phyloP scores from a whole-genome alignment of 2,888 invertebrate genomes.

The Oscheius sp. region DNA sequence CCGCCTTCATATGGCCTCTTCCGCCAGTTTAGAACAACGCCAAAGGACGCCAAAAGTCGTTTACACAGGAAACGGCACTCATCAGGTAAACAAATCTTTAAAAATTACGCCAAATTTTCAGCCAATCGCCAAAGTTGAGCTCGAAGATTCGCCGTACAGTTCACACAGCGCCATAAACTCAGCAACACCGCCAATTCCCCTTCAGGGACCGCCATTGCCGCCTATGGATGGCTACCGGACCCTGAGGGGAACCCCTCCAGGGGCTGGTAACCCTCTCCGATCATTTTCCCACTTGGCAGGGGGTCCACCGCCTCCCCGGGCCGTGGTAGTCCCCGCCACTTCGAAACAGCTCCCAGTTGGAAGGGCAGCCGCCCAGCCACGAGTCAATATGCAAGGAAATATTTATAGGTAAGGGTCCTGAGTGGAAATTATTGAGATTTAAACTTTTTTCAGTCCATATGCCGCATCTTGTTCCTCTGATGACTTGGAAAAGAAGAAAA shows the following conservation, averaged over 20 bases:
- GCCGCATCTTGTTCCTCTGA: slow-evolving; percentile 54
- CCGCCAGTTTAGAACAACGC: slow-evolving; percentile 66
- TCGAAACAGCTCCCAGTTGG: slow-evolving; percentile 67
- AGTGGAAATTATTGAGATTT: background rate
- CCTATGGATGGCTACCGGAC: slow-evolving; percentile 64
- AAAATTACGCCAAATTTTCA: slow-evolving; percentile 41
- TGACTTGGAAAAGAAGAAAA: slow-evolving; percentile 48
- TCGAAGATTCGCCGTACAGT: slow-evolving; percentile 63
- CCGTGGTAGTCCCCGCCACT: slow-evolving; percentile 60
- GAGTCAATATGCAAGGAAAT: slow-evolving; percentile 66
- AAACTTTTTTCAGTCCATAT: slow-evolving; percentile 45
- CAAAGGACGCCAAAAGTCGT: slow-evolving; percentile 72
- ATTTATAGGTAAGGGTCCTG: slow-evolving; percentile 47
- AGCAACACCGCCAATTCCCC: slow-evolving; percentile 61
- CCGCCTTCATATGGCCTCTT: slow-evolving; percentile 70
- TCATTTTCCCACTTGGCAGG: slow-evolving; percentile 61
- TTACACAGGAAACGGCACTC: slow-evolving; percentile 70
- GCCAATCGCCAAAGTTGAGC: slow-evolving; percentile 67
- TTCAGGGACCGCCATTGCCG: slow-evolving; percentile 54
- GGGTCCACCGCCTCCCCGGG: slow-evolving; percentile 57
- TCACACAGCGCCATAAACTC: slow-evolving; percentile 61
- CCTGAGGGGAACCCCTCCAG: slow-evolving; percentile 51
- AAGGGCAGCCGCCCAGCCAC: slow-evolving; percentile 68
- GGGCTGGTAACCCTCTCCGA: slow-evolving; percentile 46
- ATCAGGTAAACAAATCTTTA: slow-evolving; percentile 50